A percentile compares a stretch with the other conserved stretches of the same genome.
Evolutionary conservation across 2,888 invertebrate genomes (phyloP).

Genomic region (Pegoplata infirma): DNA sequence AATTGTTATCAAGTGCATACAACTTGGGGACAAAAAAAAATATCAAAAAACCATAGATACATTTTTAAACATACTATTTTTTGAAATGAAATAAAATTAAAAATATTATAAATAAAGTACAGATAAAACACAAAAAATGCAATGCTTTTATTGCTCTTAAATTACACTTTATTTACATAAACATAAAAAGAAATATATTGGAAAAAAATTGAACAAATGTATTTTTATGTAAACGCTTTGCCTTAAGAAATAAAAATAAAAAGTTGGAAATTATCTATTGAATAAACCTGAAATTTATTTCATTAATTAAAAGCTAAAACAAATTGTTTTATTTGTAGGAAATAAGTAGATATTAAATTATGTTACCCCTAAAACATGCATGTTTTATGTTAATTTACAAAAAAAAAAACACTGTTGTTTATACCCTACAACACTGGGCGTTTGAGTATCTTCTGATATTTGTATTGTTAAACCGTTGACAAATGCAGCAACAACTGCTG

Average conservation of each 20-base stretch:
- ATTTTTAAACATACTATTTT: conserved; percentile 18
- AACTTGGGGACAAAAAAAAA: too few species aligned
- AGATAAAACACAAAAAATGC: conserved; percentile 47
- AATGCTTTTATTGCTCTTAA: conserved; percentile 70
- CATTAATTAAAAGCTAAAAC: conserved; percentile 39
- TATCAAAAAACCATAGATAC: too few species aligned
- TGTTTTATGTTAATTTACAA: too few species aligned
- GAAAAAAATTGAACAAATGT: conserved; percentile 67
- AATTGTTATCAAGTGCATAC: neutral
- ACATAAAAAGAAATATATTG: conserved; percentile 44
- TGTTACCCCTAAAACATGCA: too few species aligned
- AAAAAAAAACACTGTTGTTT: too few species aligned
- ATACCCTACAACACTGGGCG: too few species aligned
- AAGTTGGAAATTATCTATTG: conserved; percentile 49
- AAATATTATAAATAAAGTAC: conserved; percentile 15
- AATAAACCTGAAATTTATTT: conserved; percentile 53
- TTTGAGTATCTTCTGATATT: too few species aligned
- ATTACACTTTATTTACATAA: conserved; percentile 67
- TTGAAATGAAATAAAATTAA: conserved; percentile 8
- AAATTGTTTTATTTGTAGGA: neutral
- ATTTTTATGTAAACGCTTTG: conserved; percentile 78
- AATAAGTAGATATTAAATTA: too few species aligned
- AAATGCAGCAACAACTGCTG: too few species aligned
- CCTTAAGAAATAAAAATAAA: conserved; percentile 70
- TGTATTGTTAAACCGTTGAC: too few species aligned